Base-by-base conservation (phyloP, 2,888 invertebrate genomes). In the Macrosiphum euphorbiae region DNA sequence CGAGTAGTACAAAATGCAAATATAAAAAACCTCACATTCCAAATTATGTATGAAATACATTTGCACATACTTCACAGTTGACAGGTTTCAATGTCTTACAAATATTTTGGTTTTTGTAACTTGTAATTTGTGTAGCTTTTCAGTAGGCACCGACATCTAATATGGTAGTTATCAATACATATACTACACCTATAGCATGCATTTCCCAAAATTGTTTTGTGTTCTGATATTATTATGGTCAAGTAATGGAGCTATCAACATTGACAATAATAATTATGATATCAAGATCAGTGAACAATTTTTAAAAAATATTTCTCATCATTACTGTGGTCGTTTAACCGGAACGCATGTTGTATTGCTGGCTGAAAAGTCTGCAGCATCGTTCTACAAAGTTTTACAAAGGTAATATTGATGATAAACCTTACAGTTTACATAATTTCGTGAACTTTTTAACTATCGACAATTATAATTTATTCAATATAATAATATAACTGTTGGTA, bases 301-400 rank as follows among this genome's bases (percentile, higher is more conserved):
- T 85, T n/a, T 93, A 26, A 58, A 85, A 47, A 85, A 16, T 0
- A 90, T 93, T 44, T 89, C 93, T 58, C 93, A n/a, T 28, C 93
- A 93, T 85, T 93, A 85, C 35, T 93, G 50, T 3, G 35, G 90
- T 28, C 89, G 35, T 13, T 35, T 89, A 58, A 58, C 47, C 2
- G 93, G 93, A 0, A 85, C 89, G 28, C 85, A 93, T 50, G 85
- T 93, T 13, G 28, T 93, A 35, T n/a, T 93, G 20, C 61, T 93
- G 44, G 89, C 84, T 16, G 93, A 93, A 1, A 52, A 89, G 7
- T 85, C 84, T n/a, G 35, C 85, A 13, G 28, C 35, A 26, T 50
- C 47, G 58, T 93, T 90, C 47, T 93, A 90, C 58, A 35, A 90
- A 41, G 58, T 78, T 10, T 90, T 93, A 47, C 89, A 44, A 35